Percentiles rank a stretch among this genome's conserved stretches.
Evolutionary conservation across 2,888 invertebrate genomes (phyloP).

Genomic region (Drosophila borealis): DNA sequence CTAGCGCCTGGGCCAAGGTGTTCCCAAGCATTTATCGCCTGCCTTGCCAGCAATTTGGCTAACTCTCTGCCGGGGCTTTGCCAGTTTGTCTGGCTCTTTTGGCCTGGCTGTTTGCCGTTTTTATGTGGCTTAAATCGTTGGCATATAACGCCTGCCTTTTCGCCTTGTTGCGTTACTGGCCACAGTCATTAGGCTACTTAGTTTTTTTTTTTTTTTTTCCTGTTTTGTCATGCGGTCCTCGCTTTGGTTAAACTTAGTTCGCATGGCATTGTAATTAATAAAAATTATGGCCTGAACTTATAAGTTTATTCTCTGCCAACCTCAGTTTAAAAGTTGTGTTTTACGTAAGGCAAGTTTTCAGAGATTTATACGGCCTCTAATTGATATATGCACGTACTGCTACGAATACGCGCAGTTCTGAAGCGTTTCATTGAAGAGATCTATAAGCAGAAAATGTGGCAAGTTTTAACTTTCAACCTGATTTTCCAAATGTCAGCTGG

Average conservation of each 20-base stretch:
- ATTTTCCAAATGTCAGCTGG: not conserved
- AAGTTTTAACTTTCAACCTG: not conserved
- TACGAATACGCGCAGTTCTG: slow-evolving; percentile 7
- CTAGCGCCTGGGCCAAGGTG: slow-evolving; percentile 51
- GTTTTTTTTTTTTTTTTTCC: slow-evolving; percentile 21
- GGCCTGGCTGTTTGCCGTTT: slow-evolving; percentile 47
- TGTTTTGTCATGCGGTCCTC: slow-evolving; percentile 5
- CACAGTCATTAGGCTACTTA: slow-evolving; percentile 60
- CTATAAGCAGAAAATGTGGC: not conserved
- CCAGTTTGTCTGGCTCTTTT: slow-evolving; percentile 37
- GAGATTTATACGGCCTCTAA: slow-evolving; percentile 46
- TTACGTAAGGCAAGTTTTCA: slow-evolving; percentile 30
- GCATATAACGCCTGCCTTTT: slow-evolving; percentile 36
- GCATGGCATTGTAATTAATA: slow-evolving; percentile 69
- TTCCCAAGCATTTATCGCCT: slow-evolving; percentile 62
- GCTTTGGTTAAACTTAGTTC: slow-evolving; percentile 58
- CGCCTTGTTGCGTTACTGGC: slow-evolving; percentile 37
- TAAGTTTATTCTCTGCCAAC: slow-evolving; percentile 5
- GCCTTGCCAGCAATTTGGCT: slow-evolving; percentile 25
- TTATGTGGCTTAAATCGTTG: slow-evolving; percentile 69
- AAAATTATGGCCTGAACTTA: slow-evolving; percentile 52
- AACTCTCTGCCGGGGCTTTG: slow-evolving; percentile 20
- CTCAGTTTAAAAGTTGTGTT: slow-evolving; percentile 40
- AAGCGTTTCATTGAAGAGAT: not conserved
- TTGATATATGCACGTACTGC: slow-evolving; percentile 61